These are phyloP conservation scores for Peucedramus taeniatus DNA, from an alignment of 2,113 vertebrate species.

Conservation along the genomic window DNA sequence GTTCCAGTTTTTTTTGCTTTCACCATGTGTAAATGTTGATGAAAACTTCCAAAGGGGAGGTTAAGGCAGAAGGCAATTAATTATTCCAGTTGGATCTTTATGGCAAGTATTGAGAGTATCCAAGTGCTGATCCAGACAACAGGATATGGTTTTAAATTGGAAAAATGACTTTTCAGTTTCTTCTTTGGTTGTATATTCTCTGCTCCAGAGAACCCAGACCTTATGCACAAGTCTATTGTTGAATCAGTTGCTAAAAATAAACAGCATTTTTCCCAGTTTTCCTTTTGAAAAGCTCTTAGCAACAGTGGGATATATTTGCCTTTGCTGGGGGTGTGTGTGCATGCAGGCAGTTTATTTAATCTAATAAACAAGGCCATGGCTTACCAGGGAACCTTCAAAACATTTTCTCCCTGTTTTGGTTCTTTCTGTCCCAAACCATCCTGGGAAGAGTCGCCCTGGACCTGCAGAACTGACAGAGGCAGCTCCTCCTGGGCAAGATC, in stretches of 20 bases:
- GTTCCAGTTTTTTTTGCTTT: not conserved
- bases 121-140: not conserved
- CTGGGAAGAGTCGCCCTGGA: not conserved
- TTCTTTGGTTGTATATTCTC: not conserved
- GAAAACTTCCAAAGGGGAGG: not conserved
- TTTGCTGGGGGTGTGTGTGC: not conserved
- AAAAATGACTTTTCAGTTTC: not conserved
- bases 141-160: not conserved
- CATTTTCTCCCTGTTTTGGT: not conserved
- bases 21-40: not conserved
- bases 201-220: not conserved
- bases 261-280: constrained; percentile 1
- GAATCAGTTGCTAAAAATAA: constrained; percentile 70
- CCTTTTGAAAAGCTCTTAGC: constrained; percentile 54
- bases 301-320: constrained; percentile 43
- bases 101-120: not conserved
- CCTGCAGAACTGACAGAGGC: not conserved
- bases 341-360: not conserved
- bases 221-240: constrained; percentile 18
- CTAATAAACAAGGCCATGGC: not conserved
- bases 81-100: not conserved
- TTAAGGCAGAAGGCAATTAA: not conserved
- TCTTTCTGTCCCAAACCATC: not conserved
- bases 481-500: not conserved
- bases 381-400: not conserved